A percentile compares a stretch with the other conserved stretches of the same genome.
Conservation (phyloP, 2,797 vertebrate species). For the Diplodus puntazzo region DNA sequence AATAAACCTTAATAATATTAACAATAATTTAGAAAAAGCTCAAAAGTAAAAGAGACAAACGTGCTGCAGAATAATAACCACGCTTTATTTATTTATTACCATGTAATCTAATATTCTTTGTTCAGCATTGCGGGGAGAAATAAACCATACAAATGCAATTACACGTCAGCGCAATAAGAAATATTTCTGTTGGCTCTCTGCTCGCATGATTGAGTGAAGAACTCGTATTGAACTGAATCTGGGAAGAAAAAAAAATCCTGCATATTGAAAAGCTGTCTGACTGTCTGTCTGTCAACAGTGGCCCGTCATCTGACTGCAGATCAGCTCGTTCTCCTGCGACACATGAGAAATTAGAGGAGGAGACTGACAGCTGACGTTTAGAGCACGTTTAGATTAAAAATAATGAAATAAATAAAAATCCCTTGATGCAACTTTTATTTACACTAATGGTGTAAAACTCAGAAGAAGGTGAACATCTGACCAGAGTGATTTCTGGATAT, state of each 20-base stretch:
- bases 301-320: conserved; percentile 52
- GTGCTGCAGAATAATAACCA: conserved; percentile 14
- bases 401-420: neutral
- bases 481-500: conserved; percentile 10
- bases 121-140: conserved; percentile 22
- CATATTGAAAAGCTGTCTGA: conserved; percentile 57
- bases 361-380: conserved; percentile 42
- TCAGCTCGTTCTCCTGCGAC: conserved; percentile 62
- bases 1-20: neutral
- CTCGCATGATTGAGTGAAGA: conserved; percentile 36
- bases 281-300: conserved; percentile 25
- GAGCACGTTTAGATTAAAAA: neutral
- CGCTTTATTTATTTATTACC: conserved; percentile 2
- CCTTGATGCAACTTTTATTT: neutral
- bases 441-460: neutral
- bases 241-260: conserved; percentile 51
- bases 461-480: neutral
- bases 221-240: conserved; percentile 47
- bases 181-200: conserved; percentile 43
- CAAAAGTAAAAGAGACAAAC: neutral
- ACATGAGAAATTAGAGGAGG: conserved; percentile 28
- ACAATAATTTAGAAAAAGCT: neutral
- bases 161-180: conserved; percentile 19
- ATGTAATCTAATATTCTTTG: conserved; percentile 14
- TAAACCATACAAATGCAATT: conserved; percentile 30